Evolutionary conservation across 2,888 invertebrate genomes (phyloP), one percentile per base, ranked within the genome.

Genomic region (Oscheius myriophilus): DNA sequence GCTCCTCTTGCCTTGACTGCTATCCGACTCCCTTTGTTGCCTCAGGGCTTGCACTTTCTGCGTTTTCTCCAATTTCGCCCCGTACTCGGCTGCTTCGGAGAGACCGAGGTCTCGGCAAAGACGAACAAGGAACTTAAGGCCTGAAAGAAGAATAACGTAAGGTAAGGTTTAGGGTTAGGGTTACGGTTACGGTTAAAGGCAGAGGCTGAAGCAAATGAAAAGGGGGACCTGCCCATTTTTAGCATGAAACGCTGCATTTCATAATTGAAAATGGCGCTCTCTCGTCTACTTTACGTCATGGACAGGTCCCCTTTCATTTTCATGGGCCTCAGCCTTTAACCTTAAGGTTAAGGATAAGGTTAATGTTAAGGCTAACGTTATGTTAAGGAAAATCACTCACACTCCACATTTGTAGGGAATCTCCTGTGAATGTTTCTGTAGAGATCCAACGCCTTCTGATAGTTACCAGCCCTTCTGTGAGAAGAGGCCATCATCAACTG

Each of bases 351-450:
- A n/a, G n/a, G n/a, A n/a, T n/a, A n/a, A n/a, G n/a, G n/a, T n/a
- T n/a, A n/a, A n/a, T n/a, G n/a, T n/a, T n/a, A n/a, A n/a, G 23
- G 9, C 12, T 21, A 6, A 57, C 7, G 18, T 7, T 26, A 16
- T 9, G 18, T 7, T 41, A 11, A 18, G 18, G 16, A 6, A 53
- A 53, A 23, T 25, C 4, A 52, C 54, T 33, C 87, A 91, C 96
- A 96, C 86, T 95, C 95, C 0, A 93, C 90, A 87, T 96, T 96
- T 73, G 96, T 95, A 0, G 97, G 97, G 87, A 97, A 97, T 78
- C 91, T 91, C 23, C 91, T 90, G 86, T 96, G 93, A 83, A 96
- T 92, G 78, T 91, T 91, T 88, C 93, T 93, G 88, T 94, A 95
- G 0, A 92, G 90, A 9, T 91, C 90, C 23, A 95, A 89, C 11